Percentiles rank a stretch among this genome's conserved stretches.
Evolutionary conservation across 2,888 invertebrate genomes (phyloP).

Genomic region (Meghimatium bilineatum): DNA sequence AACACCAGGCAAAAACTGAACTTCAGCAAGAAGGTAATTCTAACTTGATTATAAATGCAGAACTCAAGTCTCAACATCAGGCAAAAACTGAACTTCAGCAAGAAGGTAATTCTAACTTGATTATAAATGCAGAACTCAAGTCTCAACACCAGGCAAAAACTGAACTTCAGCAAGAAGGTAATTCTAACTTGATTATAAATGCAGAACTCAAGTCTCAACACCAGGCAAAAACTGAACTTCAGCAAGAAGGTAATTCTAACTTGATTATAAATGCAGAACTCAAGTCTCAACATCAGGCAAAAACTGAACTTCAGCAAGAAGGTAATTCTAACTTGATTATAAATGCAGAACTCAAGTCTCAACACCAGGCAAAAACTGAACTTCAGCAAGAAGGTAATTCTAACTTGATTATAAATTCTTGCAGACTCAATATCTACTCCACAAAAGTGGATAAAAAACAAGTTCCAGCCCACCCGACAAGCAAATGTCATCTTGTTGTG

Average conservation of each 20-base stretch:
- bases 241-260: slow-evolving; percentile 48
- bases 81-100: slow-evolving; percentile 48
- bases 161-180: slow-evolving; percentile 50
- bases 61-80: slow-evolving; percentile 15
- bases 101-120: slow-evolving; percentile 43
- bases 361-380: slow-evolving; percentile 41
- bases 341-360: neutral
- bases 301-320: slow-evolving; percentile 50
- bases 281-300: slow-evolving; percentile 25
- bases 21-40: slow-evolving; percentile 50
- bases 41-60: neutral
- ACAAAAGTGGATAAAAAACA: no score
- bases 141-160: slow-evolving; percentile 43
- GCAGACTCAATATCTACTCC: no score
- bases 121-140: neutral
- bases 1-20: slow-evolving; percentile 41
- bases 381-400: slow-evolving; percentile 50
- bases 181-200: neutral
- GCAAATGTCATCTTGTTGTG: no score
- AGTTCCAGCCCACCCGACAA: no score
- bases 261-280: no score
- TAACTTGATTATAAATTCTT: neutral
- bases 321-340: slow-evolving; percentile 44
- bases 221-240: slow-evolving; percentile 46
- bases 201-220: slow-evolving; percentile 3